These are phyloP conservation scores for Hybos culiciformis DNA, from an alignment of 2,888 invertebrate species.

Conservation along the genomic window DNA sequence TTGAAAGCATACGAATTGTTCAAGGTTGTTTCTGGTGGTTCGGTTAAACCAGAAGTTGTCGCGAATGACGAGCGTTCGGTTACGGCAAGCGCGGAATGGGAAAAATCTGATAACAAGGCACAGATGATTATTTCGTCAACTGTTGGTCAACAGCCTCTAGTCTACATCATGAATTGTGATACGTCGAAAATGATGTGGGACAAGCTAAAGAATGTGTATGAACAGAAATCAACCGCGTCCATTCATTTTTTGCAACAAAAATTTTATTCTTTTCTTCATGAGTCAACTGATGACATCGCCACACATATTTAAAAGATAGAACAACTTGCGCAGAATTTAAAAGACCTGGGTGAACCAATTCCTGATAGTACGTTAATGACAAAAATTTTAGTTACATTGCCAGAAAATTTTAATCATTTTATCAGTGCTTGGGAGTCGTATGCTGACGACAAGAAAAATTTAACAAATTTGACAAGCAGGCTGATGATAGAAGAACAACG, in stretches of 20 bases:
- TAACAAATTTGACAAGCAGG: background rate
- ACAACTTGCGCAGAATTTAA: background rate
- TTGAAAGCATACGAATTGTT: conserved; percentile 9
- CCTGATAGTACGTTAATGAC: conserved; percentile 10
- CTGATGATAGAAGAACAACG: background rate
- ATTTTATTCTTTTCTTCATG: conserved; percentile 1
- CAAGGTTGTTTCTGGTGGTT: conserved; percentile 3
- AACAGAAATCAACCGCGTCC: background rate
- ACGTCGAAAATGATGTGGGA: conserved; percentile 6
- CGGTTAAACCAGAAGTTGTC: background rate
- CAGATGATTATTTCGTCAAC: conserved; percentile 12
- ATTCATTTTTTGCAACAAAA: conserved; percentile 4
- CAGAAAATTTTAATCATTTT: conserved; percentile 21
- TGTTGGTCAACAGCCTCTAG: conserved; percentile 7
- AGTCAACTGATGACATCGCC: background rate
- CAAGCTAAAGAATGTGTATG: conserved; percentile 7
- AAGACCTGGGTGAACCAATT: conserved; percentile 8
- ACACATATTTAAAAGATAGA: conserved; percentile 3
- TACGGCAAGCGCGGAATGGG: background rate
- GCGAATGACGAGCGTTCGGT: background rate
- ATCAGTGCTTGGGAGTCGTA: conserved; percentile 20
- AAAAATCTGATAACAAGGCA: conserved; percentile 8
- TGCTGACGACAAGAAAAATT: conserved; percentile 2
- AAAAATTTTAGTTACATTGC: conserved; percentile 15
- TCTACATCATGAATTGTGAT: conserved; percentile 9